Percentiles rank a stretch among this genome's conserved stretches.
Conservation (phyloP, 1,140 invertebrate genomes). For the Idris sp. region DNA sequence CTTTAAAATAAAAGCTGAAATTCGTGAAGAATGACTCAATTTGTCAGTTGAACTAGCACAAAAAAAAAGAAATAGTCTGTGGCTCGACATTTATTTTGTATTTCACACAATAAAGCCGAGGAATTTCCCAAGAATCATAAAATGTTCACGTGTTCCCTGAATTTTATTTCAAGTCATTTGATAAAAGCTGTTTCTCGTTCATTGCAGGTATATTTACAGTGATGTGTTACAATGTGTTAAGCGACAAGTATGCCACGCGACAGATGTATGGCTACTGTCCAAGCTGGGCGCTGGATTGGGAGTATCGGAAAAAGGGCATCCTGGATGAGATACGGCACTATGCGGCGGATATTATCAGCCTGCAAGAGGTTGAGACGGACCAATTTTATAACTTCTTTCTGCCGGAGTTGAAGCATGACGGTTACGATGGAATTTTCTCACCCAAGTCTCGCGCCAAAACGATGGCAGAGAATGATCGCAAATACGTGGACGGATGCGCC, state of each 20-base stretch:
- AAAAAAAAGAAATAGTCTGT: background rate
- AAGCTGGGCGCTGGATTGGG: slow-evolving; percentile 98
- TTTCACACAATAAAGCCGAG: slow-evolving; percentile 4
- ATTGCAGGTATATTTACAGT: slow-evolving; percentile 95
- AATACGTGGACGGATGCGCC: slow-evolving; percentile 99
- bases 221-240: slow-evolving; percentile 99
- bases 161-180: slow-evolving; percentile 33
- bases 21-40: background rate
- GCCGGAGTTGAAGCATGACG: slow-evolving; percentile 94
- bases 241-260: slow-evolving; percentile 98
- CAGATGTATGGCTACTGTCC: slow-evolving; percentile 99
- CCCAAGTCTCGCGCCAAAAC: slow-evolving; percentile 99
- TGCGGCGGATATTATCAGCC: slow-evolving; percentile 97
- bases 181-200: slow-evolving; percentile 39
- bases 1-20: no score
- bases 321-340: slow-evolving; percentile 97
- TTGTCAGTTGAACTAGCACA: background rate
- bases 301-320: slow-evolving; percentile 98
- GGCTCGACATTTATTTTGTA: slow-evolving; percentile 3
- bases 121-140: no score
- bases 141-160: background rate
- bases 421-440: slow-evolving; percentile 99
- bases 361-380: slow-evolving; percentile 99
- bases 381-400: slow-evolving; percentile 98
- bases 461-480: slow-evolving; percentile 97